phyloP scores from a whole-genome alignment of 2,113 vertebrate species.

The Suricata suricatta region DNA sequence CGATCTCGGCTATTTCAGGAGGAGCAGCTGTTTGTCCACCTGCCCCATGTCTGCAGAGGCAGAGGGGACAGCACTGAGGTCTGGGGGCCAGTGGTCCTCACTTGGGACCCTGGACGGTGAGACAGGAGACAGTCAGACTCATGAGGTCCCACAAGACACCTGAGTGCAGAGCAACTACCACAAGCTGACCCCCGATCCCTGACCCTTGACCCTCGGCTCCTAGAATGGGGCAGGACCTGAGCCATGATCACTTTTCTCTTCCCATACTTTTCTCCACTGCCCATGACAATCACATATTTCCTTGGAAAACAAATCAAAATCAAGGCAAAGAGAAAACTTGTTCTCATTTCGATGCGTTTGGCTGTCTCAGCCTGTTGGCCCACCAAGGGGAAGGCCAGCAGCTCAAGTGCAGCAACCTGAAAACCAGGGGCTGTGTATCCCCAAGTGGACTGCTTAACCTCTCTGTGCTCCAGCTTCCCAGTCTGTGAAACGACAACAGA shows the following conservation, averaged over 20 bases:
- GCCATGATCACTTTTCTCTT: neutral
- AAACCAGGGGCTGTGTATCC: neutral
- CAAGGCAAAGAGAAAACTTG: neutral
- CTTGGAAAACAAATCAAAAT: no score
- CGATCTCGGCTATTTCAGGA: no score
- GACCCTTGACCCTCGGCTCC: neutral
- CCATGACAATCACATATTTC: neutral
- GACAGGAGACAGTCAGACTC: neutral
- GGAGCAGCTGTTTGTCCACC: neutral
- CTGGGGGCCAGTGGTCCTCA: rapidly evolving
- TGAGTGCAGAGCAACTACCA: neutral
- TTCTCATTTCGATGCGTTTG: neutral
- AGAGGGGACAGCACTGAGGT: neutral
- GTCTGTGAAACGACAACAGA: neutral
- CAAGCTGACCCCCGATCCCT: neutral
- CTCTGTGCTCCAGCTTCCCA: neutral
- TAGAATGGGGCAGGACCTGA: neutral
- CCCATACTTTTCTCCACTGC: neutral
- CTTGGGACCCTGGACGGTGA: rapidly evolving
- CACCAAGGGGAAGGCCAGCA: neutral
- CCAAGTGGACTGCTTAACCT: no score
- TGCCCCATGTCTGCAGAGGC: neutral
- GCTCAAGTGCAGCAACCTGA: no score
- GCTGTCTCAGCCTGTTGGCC: neutral
- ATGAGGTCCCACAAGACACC: neutral